A percentile compares a stretch with the other conserved stretches of the same genome.
Conservation (phyloP, 2,113 vertebrate genomes). For the Lepisosteus osseus region DNA sequence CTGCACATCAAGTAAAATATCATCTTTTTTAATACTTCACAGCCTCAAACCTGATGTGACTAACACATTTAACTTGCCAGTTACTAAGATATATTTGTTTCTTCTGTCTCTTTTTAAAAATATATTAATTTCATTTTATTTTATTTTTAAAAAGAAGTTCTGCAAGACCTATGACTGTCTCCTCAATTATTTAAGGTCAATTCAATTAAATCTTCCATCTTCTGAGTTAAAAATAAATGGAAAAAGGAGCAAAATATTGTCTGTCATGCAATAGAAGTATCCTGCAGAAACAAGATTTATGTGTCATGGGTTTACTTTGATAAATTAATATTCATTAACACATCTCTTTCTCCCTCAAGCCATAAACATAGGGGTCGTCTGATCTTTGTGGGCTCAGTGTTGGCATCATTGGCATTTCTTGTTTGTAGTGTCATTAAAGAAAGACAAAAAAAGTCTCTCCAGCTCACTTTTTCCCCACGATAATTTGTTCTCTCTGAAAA, state of each 20-base stretch:
- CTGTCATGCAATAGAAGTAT: neutral
- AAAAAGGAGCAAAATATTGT: neutral
- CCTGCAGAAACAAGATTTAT: neutral
- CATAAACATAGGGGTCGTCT: neutral
- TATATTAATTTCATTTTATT: too few relatives aligned
- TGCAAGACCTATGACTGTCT: neutral
- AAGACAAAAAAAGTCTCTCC: too few relatives aligned
- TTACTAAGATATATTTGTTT: too few relatives aligned
- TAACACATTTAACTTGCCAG: too few relatives aligned
- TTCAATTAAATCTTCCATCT: constrained; percentile 2
- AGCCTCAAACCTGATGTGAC: too few relatives aligned
- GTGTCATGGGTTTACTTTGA: neutral
- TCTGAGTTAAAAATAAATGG: neutral
- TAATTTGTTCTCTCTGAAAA: too few relatives aligned
- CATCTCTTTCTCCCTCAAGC: neutral
- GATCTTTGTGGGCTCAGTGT: neutral
- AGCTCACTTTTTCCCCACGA: too few relatives aligned
- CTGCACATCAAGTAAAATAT: too few relatives aligned
- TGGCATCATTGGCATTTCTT: too few relatives aligned
- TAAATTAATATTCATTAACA: constrained; percentile 6
- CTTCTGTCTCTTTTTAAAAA: too few relatives aligned
- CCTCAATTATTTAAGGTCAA: constrained; percentile 10
- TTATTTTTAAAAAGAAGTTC: neutral
- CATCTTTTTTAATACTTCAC: too few relatives aligned
- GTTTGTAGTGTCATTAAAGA: too few relatives aligned